These are phyloP conservation scores for Pterocles orientalis DNA, from an alignment of 2,113 vertebrate genomes.

Conservation along the genomic window DNA sequence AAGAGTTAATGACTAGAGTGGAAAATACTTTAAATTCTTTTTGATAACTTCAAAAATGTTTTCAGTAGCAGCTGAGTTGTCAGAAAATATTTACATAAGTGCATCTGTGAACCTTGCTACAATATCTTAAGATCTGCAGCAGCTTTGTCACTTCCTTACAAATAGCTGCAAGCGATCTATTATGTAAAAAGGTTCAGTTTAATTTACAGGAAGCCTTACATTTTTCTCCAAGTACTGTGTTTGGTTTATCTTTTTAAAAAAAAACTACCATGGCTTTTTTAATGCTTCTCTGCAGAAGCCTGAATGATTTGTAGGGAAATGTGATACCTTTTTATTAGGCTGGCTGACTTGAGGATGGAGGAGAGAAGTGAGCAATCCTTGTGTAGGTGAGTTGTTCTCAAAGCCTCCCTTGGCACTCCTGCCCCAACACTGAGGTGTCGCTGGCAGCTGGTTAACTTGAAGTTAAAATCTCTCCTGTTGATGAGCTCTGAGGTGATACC, in stretches of 20 bases:
- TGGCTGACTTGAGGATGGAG: background rate
- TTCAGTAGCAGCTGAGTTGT: conserved; percentile 25
- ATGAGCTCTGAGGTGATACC: background rate
- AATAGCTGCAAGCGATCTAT: conserved; percentile 68
- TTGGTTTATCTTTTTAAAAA: conserved; percentile 13
- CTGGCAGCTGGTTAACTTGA: background rate
- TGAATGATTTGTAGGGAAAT: background rate
- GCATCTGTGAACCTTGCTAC: conserved; percentile 43
- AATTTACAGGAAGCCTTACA: conserved; percentile 62
- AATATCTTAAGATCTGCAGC: conserved; percentile 52
- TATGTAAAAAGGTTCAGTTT: conserved; percentile 67
- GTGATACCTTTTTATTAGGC: background rate
- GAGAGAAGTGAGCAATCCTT: background rate
- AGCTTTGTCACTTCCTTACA: conserved; percentile 70
- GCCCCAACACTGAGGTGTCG: background rate
- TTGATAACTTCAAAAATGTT: conserved; percentile 66
- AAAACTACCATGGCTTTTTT: background rate
- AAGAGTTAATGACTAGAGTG: conserved; percentile 28
- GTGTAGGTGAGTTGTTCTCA: background rate
- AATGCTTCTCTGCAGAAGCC: background rate
- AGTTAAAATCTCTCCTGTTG: background rate
- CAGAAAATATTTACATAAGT: conserved; percentile 69
- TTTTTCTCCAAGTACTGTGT: conserved; percentile 32
- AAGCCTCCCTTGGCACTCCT: background rate
- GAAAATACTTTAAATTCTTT: conserved; percentile 66